phyloP scores from a whole-genome alignment of 1,140 invertebrate species.

The Macrostomum lignano region DNA sequence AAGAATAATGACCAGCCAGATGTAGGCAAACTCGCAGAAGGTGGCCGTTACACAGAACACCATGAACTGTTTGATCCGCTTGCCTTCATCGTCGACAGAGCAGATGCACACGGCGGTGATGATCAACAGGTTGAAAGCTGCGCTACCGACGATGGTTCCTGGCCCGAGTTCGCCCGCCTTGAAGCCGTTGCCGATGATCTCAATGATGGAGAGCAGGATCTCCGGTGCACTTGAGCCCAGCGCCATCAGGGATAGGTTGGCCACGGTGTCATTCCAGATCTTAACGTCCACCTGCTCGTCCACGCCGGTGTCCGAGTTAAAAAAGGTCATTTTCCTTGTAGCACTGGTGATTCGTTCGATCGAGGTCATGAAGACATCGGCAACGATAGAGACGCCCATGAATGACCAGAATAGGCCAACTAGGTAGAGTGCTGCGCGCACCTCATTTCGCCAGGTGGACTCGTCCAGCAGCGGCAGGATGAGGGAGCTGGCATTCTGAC shows the following conservation, averaged over 20 bases:
- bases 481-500: too few species aligned
- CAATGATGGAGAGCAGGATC: constrained; percentile 30
- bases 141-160: constrained; percentile 30
- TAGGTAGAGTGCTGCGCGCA: too few species aligned
- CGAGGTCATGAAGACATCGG: constrained; percentile 35
- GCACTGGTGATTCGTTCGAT: constrained; percentile 40
- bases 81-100: constrained; percentile 13
- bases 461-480: too few species aligned
- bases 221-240: constrained; percentile 31
- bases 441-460: too few species aligned
- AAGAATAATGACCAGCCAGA: constrained; percentile 31
- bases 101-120: constrained; percentile 24
- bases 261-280: constrained; percentile 32
- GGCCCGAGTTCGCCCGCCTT: constrained; percentile 16
- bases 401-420: constrained; percentile 33
- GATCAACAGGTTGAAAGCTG: constrained; percentile 31
- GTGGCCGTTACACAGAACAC: constrained; percentile 26
- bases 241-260: constrained; percentile 32
- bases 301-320: too few species aligned
- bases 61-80: constrained; percentile 25
- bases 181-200: constrained; percentile 12
- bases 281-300: constrained; percentile 15
- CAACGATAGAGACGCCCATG: constrained; percentile 34
- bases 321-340: too few species aligned
- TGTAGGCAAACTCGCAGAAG: constrained; percentile 30